phyloP scores from a whole-genome alignment of 2,113 vertebrate genomes.

The Melanerpes aurifrons region DNA sequence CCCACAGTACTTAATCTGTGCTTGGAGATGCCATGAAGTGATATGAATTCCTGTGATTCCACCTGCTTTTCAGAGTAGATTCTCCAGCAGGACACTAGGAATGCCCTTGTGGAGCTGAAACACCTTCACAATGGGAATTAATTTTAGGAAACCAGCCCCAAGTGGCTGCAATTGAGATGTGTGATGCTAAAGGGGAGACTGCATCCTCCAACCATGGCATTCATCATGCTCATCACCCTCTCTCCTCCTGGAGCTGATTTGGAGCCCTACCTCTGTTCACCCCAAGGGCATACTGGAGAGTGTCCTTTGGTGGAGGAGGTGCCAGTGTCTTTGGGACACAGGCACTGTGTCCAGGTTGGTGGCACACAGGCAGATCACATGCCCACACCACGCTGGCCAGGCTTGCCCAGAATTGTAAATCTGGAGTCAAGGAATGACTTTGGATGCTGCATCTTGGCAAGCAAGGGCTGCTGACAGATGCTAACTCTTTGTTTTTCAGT shows the following conservation, averaged over 20 bases:
- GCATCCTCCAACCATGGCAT: neutral
- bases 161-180: neutral
- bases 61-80: accelerated
- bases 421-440: neutral
- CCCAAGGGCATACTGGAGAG: neutral
- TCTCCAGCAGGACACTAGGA: neutral
- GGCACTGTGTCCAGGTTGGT: neutral
- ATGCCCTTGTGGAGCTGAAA: neutral
- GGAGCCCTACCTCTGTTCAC: neutral
- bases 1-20: neutral
- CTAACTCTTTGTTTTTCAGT: constrained; percentile 42
- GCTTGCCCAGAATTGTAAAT: neutral
- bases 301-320: neutral
- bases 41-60: neutral
- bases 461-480: constrained; percentile 27
- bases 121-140: neutral
- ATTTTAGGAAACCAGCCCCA: neutral
- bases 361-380: accelerated
- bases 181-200: neutral
- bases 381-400: neutral
- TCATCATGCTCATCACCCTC: accelerated
- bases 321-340: accelerated
- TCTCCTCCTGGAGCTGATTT: accelerated
- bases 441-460: constrained; percentile 42
- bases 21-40: neutral